A percentile compares a stretch with the other conserved stretches of the same genome.
Evolutionary conservation across 2,888 invertebrate genomes (phyloP).

Genomic region (Autographa gamma): DNA sequence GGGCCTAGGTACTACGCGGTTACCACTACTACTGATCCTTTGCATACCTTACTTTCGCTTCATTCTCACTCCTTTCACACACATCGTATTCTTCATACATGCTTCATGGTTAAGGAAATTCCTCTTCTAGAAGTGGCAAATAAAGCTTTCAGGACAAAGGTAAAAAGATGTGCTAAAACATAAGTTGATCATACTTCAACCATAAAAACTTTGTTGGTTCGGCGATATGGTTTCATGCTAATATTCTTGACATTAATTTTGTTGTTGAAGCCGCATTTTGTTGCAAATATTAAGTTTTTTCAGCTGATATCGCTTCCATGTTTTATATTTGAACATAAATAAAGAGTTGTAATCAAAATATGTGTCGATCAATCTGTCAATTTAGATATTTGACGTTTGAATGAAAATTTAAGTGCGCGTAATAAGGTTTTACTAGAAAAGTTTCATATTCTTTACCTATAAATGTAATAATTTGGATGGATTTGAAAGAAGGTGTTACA

Average conservation of each 20-base stretch:
- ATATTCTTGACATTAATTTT: slow-evolving; percentile 21
- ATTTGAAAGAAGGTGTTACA: background rate
- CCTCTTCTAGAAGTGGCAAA: background rate
- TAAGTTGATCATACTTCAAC: slow-evolving; percentile 72
- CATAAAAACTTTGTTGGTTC: slow-evolving; percentile 81
- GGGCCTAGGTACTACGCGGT: too few relatives aligned
- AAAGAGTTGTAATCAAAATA: background rate
- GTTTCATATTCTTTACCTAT: too few relatives aligned
- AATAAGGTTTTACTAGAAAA: background rate
- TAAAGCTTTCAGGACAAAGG: background rate
- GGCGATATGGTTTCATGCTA: slow-evolving; percentile 83
- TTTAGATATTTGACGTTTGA: slow-evolving; percentile 4
- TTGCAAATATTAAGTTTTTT: slow-evolving; percentile 19
- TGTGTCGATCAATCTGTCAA: background rate
- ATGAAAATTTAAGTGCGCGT: background rate
- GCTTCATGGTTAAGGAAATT: background rate
- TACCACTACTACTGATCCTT: background rate
- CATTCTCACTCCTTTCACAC: background rate
- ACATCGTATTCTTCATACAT: slow-evolving; percentile 15
- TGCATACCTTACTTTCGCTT: slow-evolving; percentile 4
- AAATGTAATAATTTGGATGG: too few relatives aligned
- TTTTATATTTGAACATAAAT: slow-evolving; percentile 7
- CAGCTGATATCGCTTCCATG: slow-evolving; percentile 30
- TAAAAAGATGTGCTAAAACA: background rate
- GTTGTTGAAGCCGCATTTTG: slow-evolving; percentile 36